phyloP scores from a whole-genome alignment of 2,797 vertebrate species.

The Cynopterus sphinx region DNA sequence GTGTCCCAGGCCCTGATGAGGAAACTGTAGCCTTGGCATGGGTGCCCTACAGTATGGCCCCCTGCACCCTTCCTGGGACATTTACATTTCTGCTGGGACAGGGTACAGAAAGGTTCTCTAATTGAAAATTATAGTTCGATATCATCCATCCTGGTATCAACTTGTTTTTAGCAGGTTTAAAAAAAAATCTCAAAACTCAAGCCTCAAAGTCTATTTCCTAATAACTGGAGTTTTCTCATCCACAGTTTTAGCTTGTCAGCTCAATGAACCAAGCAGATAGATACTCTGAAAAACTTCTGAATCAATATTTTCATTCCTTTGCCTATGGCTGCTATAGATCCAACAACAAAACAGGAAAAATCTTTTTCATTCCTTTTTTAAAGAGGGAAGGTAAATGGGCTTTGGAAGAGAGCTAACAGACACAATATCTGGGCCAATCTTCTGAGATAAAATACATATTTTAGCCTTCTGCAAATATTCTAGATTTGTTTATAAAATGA shows the following conservation, averaged over 20 bases:
- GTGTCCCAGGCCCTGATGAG: neutral
- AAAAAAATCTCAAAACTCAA: neutral
- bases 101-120: neutral
- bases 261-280: neutral
- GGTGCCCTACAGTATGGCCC: too few relatives aligned
- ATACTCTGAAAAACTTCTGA: neutral
- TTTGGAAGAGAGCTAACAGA: neutral
- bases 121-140: neutral
- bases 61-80: neutral
- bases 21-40: neutral
- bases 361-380: neutral
- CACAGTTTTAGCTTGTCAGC: neutral
- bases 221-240: neutral
- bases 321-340: neutral
- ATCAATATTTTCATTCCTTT: conserved; percentile 34
- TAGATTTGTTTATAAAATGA: neutral
- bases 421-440: neutral
- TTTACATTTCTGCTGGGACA: neutral
- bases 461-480: neutral
- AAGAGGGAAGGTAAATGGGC: neutral
- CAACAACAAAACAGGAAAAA: neutral
- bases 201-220: neutral
- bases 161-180: neutral
- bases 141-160: neutral
- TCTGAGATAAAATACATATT: neutral